Conservation (phyloP, 2,797 vertebrate genomes). For the Clangula hyemalis region DNA sequence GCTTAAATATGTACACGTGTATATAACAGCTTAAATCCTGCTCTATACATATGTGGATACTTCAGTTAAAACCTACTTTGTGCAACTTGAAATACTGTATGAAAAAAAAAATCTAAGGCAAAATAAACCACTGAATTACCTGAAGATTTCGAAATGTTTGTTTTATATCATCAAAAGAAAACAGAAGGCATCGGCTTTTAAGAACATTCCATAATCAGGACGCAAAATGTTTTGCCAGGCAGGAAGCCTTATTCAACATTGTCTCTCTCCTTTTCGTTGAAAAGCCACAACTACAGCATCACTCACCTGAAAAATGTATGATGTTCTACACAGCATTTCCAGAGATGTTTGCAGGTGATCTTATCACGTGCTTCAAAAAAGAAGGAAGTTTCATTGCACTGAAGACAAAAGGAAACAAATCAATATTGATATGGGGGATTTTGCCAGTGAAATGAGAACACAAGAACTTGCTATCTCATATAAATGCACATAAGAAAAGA, state of each 20-base stretch:
- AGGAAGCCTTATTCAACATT: neutral
- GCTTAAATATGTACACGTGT: neutral
- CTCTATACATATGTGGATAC: neutral
- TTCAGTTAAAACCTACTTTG: neutral
- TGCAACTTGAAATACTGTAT: neutral
- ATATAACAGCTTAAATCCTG: neutral
- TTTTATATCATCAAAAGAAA: neutral
- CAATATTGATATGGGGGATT: neutral
- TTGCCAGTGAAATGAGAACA: neutral
- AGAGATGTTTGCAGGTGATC: slow-evolving; percentile 86
- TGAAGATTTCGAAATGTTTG: neutral
- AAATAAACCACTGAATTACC: neutral
- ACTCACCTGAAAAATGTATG: slow-evolving; percentile 89
- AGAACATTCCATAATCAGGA: neutral
- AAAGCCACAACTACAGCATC: neutral
- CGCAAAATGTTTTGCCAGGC: neutral
- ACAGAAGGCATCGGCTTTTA: neutral
- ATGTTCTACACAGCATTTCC: slow-evolving; percentile 90
- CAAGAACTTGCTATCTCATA: neutral
- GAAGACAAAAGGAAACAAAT: slow-evolving; percentile 19
- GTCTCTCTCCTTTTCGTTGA: neutral
- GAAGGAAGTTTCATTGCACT: slow-evolving; percentile 91
- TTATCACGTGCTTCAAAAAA: slow-evolving; percentile 88
- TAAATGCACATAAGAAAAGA: neutral
- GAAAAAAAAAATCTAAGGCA: neutral